phyloP scores from a whole-genome alignment of 2,113 vertebrate genomes.

The Saguinus midas region DNA sequence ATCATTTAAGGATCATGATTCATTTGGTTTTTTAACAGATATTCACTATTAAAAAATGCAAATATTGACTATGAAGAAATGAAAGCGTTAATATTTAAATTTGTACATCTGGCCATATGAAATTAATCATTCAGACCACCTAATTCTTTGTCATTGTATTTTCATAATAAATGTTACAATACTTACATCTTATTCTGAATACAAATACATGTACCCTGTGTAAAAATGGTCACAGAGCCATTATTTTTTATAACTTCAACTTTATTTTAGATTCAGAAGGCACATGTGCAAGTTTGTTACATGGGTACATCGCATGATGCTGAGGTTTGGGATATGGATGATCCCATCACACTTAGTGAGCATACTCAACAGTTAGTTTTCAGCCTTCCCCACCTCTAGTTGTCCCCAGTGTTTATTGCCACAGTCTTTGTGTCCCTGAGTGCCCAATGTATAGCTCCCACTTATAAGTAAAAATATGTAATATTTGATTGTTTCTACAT shows the following conservation, averaged over 20 bases:
- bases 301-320: too few relatives aligned
- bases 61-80: conserved; percentile 71
- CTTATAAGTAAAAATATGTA: too few relatives aligned
- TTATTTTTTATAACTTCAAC: not conserved
- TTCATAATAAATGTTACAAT: conserved; percentile 64
- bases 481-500: too few relatives aligned
- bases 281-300: too few relatives aligned
- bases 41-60: conserved; percentile 67
- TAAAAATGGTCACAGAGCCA: not conserved
- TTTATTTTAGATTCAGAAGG: too few relatives aligned
- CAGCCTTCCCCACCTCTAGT: too few relatives aligned
- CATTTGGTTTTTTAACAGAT: conserved; percentile 59
- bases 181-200: conserved; percentile 42
- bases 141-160: conserved; percentile 48
- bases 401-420: too few relatives aligned
- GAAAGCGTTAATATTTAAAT: conserved; percentile 69
- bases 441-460: too few relatives aligned
- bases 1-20: conserved; percentile 23
- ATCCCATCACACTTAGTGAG: too few relatives aligned
- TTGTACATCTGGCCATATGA: conserved; percentile 50
- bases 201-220: conserved; percentile 20
- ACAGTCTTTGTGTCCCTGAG: too few relatives aligned
- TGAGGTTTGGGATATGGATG: too few relatives aligned
- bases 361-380: too few relatives aligned
- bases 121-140: conserved; percentile 62